Evolutionary conservation across 2,797 vertebrate genomes (phyloP), one percentile per base, ranked within the genome.

Genomic region (Brachyalestes nurse): DNA sequence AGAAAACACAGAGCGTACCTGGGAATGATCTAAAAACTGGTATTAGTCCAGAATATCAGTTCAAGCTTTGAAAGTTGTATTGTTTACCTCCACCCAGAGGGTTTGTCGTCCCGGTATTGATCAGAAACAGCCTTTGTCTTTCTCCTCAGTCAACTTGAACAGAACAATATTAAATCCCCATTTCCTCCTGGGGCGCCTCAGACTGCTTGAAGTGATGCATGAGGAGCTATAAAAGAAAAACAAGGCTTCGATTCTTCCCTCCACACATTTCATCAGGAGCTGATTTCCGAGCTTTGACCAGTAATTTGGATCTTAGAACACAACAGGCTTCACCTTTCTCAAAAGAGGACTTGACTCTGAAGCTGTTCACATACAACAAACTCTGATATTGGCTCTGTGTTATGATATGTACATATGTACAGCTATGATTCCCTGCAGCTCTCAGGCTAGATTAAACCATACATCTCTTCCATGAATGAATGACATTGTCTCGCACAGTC

Each of bases 381-480:
- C 77, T 84, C 88, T 88, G 67, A 82, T 84, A 88, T 89, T 66
- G 58, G 83, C 88, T 89, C 83, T 81, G 84, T 81, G 87, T 84
- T 83, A 88, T 82, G 75, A 58, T 90, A 92, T 91, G 88, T 91
- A 92, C 91, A 92, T 87, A 90, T 91, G 84, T 90, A 91, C 89
- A 91, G 80, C 88, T 75, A 47, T 74, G 78, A 77, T 83, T 83
- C 62, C 73, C 70, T 77, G 19, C 79, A 71, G 73, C 25, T 16
- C 73, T 82, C 64, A 58, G 65, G 42, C 64, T 66, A 81, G 51
- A 76, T 53, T 71, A 62, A 72, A 69, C 65, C 23, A 65, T 80
- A 81, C 66, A 51, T 75, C 77, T 75, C 51, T 51, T 83, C 49
- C 78, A 65, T 45, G 75, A 79, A 75, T 81, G 23, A 72, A 75